Conservation (phyloP, 92 coral and sea anemone genomes). For the Epizoanthus illoricatus region DNA sequence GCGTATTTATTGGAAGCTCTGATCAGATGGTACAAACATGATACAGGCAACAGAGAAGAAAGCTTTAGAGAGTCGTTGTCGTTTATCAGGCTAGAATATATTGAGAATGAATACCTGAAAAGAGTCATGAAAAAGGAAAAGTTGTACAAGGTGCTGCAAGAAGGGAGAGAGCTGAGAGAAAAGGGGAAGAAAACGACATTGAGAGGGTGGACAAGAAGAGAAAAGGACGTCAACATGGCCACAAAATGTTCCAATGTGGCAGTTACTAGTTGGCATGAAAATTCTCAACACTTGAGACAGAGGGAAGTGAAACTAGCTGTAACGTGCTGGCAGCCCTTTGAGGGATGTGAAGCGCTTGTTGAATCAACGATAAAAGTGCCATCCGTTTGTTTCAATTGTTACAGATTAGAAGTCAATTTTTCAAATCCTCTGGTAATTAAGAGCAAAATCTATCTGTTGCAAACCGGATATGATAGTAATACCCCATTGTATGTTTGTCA, state of each 20-base stretch:
- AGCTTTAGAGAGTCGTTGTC: slow-evolving; percentile 3
- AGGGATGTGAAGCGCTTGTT: not conserved
- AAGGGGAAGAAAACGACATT: not conserved
- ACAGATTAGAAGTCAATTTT: not conserved
- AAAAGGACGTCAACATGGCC: not conserved
- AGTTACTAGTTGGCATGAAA: not conserved
- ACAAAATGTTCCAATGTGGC: slow-evolving; percentile 2
- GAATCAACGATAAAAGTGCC: not conserved
- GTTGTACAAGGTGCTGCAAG: not conserved
- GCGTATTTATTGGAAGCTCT: slow-evolving; percentile 7
- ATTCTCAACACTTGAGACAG: not conserved
- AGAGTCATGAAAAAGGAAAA: not conserved
- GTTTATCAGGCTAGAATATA: too few relatives aligned
- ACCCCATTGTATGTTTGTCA: too few relatives aligned
- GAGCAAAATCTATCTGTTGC: not conserved
- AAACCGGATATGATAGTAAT: not conserved
- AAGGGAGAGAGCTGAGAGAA: not conserved
- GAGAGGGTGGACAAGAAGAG: not conserved
- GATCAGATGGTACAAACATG: slow-evolving; percentile 5
- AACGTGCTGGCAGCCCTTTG: slow-evolving; percentile 10
- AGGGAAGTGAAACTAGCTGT: not conserved
- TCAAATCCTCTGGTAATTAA: not conserved
- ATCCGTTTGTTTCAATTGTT: not conserved
- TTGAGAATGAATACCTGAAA: too few relatives aligned
- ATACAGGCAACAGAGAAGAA: not conserved